phyloP scores from a whole-genome alignment of 2,797 vertebrate genomes.

The Notamacropus eugenii region DNA sequence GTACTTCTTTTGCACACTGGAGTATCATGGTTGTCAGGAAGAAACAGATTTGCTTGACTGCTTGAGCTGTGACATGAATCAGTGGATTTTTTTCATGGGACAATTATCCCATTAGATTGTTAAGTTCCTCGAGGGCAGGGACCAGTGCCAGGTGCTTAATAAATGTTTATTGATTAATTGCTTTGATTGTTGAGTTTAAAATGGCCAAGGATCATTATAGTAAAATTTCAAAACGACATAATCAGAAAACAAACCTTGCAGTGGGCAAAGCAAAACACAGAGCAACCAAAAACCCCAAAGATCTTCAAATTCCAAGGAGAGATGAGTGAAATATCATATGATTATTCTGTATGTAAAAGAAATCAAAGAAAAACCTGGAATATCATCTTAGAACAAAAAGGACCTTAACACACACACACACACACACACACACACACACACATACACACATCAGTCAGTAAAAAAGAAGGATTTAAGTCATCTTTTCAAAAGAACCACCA shows the following conservation, averaged over 20 bases:
- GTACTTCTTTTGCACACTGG: neutral
- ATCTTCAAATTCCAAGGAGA: neutral
- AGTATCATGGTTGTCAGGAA: neutral
- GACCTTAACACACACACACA: too few relatives aligned
- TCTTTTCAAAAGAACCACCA: neutral
- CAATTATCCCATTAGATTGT: neutral
- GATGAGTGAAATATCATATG: neutral
- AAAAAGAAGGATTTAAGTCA: neutral
- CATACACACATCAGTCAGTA: neutral
- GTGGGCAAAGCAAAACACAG: neutral
- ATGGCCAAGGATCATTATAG: neutral
- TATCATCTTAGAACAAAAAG: neutral
- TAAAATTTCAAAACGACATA: neutral
- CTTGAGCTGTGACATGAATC: neutral
- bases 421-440: neutral
- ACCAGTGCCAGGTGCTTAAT: neutral
- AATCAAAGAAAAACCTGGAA: neutral
- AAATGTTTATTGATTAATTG: neutral
- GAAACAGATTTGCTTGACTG: neutral
- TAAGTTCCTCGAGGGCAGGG: neutral
- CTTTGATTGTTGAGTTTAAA: neutral
- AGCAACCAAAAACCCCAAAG: neutral
- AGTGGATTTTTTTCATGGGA: neutral
- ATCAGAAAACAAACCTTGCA: neutral
- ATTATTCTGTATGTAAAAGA: neutral